Percentiles rank a stretch among this genome's conserved stretches.
These are phyloP conservation scores for Parauchenoglanis ngamensis DNA, from an alignment of 2,797 vertebrate species.

Conservation along the genomic window DNA sequence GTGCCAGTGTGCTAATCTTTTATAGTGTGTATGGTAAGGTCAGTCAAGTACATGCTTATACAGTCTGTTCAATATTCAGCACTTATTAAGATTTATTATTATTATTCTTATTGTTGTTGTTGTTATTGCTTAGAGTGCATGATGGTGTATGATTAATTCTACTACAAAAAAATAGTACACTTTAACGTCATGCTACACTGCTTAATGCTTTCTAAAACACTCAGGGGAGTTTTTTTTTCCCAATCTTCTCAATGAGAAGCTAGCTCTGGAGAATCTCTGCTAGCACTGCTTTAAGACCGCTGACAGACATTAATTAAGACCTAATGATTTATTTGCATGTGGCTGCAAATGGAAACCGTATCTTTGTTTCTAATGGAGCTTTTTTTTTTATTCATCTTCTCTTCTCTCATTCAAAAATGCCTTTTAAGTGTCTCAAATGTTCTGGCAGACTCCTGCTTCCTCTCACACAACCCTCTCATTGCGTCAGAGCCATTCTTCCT, in stretches of 20 bases:
- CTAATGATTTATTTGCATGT: conserved; percentile 78
- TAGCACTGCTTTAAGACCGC: conserved; percentile 64
- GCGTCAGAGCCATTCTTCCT: conserved; percentile 55
- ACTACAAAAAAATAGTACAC: background rate
- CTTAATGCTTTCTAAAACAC: conserved; percentile 42
- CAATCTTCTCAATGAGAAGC: conserved; percentile 47
- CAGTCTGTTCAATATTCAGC: background rate
- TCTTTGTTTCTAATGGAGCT: conserved; percentile 71
- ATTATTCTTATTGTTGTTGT: background rate
- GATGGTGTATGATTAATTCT: conserved; percentile 1
- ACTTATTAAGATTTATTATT: conserved; percentile 1
- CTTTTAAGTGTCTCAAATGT: conserved; percentile 62
- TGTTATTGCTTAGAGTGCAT: background rate
- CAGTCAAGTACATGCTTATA: conserved; percentile 25
- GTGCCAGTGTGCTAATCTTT: conserved; percentile 22
- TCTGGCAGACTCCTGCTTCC: conserved; percentile 57
- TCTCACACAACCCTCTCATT: conserved; percentile 57
- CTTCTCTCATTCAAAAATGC: conserved; percentile 57
- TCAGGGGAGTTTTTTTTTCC: background rate
- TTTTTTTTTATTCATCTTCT: conserved; percentile 58
- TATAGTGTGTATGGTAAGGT: conserved; percentile 38
- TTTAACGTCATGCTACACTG: background rate
- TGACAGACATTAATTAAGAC: conserved; percentile 81
- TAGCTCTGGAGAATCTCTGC: conserved; percentile 75
- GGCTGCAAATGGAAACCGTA: conserved; percentile 73